A percentile compares a stretch with the other conserved stretches of the same genome.
phyloP scores from a whole-genome alignment of 2,888 invertebrate species.

The Trissolcus japonicus region DNA sequence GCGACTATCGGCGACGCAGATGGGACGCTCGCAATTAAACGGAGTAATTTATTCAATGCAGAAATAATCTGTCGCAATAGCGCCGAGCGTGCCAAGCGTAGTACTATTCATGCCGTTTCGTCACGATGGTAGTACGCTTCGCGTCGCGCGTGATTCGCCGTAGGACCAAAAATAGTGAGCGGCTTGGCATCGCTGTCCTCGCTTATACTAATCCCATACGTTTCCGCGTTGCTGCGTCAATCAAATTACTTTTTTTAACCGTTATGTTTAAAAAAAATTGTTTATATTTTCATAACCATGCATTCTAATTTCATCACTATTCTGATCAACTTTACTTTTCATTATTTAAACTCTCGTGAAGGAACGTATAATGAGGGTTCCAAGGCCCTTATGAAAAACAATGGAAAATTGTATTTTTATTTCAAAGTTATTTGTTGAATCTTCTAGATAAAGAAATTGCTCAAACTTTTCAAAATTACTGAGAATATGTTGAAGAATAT shows the following conservation, averaged over 20 bases:
- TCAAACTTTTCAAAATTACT: too few relatives aligned
- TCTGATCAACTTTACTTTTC: too few relatives aligned
- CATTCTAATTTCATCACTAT: too few relatives aligned
- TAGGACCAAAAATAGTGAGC: constrained; percentile 41
- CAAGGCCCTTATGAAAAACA: too few relatives aligned
- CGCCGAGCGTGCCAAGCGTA: constrained; percentile 44
- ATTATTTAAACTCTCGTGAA: too few relatives aligned
- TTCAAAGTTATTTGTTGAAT: too few relatives aligned
- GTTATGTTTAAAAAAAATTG: background rate
- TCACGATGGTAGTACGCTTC: constrained; percentile 37
- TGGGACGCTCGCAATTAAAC: constrained; percentile 35
- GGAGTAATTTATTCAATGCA: constrained; percentile 50
- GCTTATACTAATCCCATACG: constrained; percentile 13
- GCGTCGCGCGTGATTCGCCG: constrained; percentile 36
- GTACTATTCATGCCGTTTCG: constrained; percentile 47
- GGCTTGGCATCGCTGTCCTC: constrained; percentile 33
- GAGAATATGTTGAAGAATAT: too few relatives aligned
- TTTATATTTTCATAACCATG: too few relatives aligned
- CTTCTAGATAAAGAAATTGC: too few relatives aligned
- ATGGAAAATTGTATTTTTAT: too few relatives aligned
- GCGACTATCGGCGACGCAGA: constrained; percentile 14
- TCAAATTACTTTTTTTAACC: constrained; percentile 15
- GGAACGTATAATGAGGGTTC: too few relatives aligned
- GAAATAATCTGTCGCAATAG: constrained; percentile 47
- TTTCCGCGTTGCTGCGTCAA: constrained; percentile 49